phyloP scores from a whole-genome alignment of 2,888 invertebrate genomes.

The Fragum sueziense region DNA sequence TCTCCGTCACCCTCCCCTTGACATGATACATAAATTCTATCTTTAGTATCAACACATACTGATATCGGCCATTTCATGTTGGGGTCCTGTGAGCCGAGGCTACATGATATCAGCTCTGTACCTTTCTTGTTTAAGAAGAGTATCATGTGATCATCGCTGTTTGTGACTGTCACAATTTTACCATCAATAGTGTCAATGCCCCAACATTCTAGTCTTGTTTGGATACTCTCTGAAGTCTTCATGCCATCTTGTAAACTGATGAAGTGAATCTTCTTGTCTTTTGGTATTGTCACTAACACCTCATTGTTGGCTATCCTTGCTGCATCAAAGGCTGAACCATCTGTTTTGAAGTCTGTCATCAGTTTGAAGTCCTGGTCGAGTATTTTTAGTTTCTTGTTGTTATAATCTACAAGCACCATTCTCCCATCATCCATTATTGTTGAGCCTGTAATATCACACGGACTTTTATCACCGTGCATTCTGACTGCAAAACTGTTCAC shows the following conservation, averaged over 20 bases:
- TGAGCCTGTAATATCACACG: conserved; percentile 59
- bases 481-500: conserved; percentile 52
- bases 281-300: conserved; percentile 54
- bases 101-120: conserved; percentile 52
- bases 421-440: conserved; percentile 57
- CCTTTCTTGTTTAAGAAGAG: conserved; percentile 56
- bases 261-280: conserved; percentile 57
- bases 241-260: conserved; percentile 59
- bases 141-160: conserved; percentile 60
- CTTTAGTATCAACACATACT: conserved; percentile 56
- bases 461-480: conserved; percentile 59
- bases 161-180: conserved; percentile 58
- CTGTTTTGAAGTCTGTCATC: conserved; percentile 57
- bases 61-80: conserved; percentile 63
- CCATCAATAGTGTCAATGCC: conserved; percentile 53
- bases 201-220: conserved; percentile 58
- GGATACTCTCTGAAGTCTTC: conserved; percentile 52
- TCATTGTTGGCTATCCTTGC: conserved; percentile 35
- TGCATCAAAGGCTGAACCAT: conserved; percentile 53
- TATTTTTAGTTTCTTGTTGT: conserved; percentile 60
- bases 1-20: conserved; percentile 56
- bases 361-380: conserved; percentile 53
- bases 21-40: conserved; percentile 55
- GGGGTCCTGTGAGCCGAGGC: conserved; percentile 56
- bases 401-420: conserved; percentile 56